Conservation (phyloP, 2,113 vertebrate species). For the Deroptyus accipitrinus region DNA sequence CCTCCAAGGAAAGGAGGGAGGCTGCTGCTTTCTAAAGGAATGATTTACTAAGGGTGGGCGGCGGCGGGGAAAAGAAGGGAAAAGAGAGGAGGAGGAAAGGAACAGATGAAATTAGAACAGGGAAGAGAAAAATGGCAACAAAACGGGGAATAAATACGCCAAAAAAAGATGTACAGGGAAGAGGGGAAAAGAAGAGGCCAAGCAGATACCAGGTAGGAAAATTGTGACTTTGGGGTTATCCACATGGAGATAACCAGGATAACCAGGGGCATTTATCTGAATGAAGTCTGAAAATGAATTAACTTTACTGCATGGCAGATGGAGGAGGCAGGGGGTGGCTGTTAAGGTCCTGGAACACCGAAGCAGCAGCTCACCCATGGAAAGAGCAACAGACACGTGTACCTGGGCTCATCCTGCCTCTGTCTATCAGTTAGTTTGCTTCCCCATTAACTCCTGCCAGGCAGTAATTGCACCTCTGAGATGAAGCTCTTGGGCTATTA, state of each 20-base stretch:
- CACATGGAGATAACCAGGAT: not conserved
- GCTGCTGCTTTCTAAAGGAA: not conserved
- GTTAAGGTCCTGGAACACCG: not conserved
- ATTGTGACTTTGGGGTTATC: not conserved
- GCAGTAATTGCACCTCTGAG: not conserved
- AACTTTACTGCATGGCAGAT: not conserved
- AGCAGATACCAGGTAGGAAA: not conserved
- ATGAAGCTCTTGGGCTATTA: not conserved
- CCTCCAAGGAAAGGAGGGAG: not conserved
- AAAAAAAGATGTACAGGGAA: not conserved
- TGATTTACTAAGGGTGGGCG: not conserved
- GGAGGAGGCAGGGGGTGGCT: not conserved
- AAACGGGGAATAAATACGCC: not conserved
- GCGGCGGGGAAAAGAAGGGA: not conserved
- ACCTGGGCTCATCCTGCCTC: not conserved
- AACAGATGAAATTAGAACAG: not conserved
- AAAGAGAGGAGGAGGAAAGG: not conserved
- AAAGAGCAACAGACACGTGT: not conserved
- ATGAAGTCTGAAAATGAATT: not conserved
- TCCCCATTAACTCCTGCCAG: not conserved
- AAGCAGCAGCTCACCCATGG: not conserved
- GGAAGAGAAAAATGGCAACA: not conserved
- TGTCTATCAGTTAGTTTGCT: not conserved
- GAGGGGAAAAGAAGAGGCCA: not conserved
- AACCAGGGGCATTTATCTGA: not conserved